These are phyloP conservation scores for Poecilia wingei DNA, from an alignment of 2,797 vertebrate genomes.

Conservation along the genomic window DNA sequence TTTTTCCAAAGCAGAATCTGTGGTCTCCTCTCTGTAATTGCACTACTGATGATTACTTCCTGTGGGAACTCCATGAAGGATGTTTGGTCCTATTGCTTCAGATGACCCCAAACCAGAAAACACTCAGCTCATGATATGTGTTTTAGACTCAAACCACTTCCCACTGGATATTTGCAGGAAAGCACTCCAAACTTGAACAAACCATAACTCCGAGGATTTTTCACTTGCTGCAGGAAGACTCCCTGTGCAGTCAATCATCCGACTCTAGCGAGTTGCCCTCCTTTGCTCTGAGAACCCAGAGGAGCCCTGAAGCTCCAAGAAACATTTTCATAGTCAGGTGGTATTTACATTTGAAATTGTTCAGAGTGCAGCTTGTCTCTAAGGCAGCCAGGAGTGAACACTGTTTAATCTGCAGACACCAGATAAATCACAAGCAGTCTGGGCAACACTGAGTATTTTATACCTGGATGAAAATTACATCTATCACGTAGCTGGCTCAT, in stretches of 20 bases:
- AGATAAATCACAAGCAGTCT: constrained; percentile 66
- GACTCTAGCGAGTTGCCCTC: constrained; percentile 35
- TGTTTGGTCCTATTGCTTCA: constrained; percentile 81
- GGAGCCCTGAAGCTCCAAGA: constrained; percentile 50
- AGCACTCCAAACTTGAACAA: constrained; percentile 12
- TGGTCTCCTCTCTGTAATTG: constrained; percentile 60
- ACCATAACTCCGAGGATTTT: constrained; percentile 13
- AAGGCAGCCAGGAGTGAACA: constrained; percentile 54
- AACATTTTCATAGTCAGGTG: constrained; percentile 60
- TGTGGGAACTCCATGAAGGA: constrained; percentile 74
- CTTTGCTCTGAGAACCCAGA: constrained; percentile 46
- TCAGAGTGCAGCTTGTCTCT: constrained; percentile 56
- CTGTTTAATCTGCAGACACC: constrained; percentile 62
- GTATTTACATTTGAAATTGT: constrained; percentile 71
- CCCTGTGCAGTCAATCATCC: constrained; percentile 37
- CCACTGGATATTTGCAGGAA: constrained; percentile 63
- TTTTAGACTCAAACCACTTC: constrained; percentile 74
- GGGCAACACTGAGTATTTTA: constrained; percentile 57
- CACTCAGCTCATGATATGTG: constrained; percentile 80
- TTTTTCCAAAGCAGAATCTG: constrained; percentile 33
- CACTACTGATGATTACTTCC: constrained; percentile 75
- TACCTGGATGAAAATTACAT: constrained; percentile 59
- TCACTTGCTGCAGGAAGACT: constrained; percentile 32
- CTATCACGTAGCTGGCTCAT: constrained; percentile 35
- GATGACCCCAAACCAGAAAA: constrained; percentile 81